Evolutionary conservation across 2,888 invertebrate genomes (phyloP), one percentile per base, ranked within the genome.

Genomic region (Oligia fasciuncula): DNA sequence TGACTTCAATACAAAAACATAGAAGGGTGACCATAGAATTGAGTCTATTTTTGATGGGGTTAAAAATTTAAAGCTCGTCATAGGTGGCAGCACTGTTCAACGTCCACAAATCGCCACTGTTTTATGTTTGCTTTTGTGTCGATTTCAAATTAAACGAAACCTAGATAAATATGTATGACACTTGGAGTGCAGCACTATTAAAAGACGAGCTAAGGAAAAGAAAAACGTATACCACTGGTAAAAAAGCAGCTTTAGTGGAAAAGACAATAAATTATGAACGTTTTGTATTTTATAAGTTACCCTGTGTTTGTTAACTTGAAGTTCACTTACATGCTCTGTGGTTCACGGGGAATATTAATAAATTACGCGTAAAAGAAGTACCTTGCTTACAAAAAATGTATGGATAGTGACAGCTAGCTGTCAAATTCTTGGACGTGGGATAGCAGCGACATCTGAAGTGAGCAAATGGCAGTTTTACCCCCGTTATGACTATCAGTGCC

Each of bases 31-130:
- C 49, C 4, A 29, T 6, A 49, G 6, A 49, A 46, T 29, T 13
- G 29, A 29, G 4, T 49, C 11, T 29, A 13, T 13, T 29, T 29
- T 29, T 62, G 14, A 35, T 67, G 9, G 43, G 8, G 2, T 67
- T 43, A n/a, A 43, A 46, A 68, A n/a, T 2, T 29, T 9, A 19
- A 46, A 67, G n/a, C 17, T 46, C 5, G 9, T n/a, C 46, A 43
- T n/a, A n/a, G n/a, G n/a, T 68, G 67, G n/a, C 46, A 46, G 67
- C 46, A 68, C 46, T 68, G 67, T n/a, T 9, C 23, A 23, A 57
- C 1, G 67, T 68, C 46, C n/a, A 46, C n/a, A 29, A 29, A 29
- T 17, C 9, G 11, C n/a, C n/a, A 17, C n/a, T 68, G n/a, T 68
- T 43, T 67, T n/a, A 29, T 29, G 62, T 62, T 6, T 29, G 13